Conservation (phyloP, 2,797 vertebrate species). For the Chelonia mydas region DNA sequence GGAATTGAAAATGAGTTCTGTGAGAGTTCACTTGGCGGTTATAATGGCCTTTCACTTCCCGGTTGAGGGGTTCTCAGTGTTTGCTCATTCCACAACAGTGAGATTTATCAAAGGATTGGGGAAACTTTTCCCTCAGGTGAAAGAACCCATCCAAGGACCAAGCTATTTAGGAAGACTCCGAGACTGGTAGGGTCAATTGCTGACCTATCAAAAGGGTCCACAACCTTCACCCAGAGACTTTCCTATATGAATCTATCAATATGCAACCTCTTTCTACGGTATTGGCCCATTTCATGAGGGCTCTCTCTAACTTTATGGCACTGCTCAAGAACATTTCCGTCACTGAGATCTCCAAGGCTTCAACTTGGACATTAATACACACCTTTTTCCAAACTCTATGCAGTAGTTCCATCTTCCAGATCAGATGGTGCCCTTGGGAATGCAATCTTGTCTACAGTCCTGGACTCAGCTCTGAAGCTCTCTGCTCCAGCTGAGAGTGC, state of each 20-base stretch:
- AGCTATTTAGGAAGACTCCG: background rate
- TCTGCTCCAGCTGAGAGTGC: background rate
- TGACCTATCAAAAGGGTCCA: background rate
- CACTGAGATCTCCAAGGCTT: background rate
- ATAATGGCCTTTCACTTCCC: background rate
- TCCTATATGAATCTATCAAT: background rate
- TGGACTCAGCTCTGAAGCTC: background rate
- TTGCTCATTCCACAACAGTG: background rate
- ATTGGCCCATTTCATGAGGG: background rate
- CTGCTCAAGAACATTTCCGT: background rate
- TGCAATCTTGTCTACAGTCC: background rate
- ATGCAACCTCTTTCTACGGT: background rate
- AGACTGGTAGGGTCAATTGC: background rate
- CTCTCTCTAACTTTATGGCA: background rate
- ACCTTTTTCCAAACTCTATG: background rate
- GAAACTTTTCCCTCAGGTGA: background rate
- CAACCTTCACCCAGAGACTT: background rate
- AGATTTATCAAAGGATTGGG: background rate
- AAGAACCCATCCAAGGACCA: background rate
- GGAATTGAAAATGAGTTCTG: background rate
- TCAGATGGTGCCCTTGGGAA: background rate
- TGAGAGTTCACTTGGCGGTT: background rate
- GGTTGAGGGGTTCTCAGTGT: background rate
- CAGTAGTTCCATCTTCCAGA: background rate
- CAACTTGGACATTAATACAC: background rate